These are phyloP conservation scores for Miltochrista miniata DNA, from an alignment of 2,888 invertebrate species.

Conservation along the genomic window DNA sequence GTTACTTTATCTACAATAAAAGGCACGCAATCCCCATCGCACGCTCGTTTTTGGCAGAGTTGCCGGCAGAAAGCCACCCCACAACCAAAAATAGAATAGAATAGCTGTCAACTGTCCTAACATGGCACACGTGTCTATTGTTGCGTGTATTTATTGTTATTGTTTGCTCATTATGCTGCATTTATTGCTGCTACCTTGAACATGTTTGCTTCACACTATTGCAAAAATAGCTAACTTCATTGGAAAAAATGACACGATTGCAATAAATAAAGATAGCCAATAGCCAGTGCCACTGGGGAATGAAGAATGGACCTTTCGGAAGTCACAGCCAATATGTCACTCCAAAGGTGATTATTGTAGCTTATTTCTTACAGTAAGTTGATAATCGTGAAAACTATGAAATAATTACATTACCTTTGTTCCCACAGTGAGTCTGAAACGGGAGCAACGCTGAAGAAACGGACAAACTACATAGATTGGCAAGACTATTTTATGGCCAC, in stretches of 20 bases:
- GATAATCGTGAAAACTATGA: neutral
- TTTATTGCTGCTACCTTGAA: too few relatives aligned
- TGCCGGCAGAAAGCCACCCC: too few relatives aligned
- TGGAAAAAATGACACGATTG: neutral
- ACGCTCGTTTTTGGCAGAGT: too few relatives aligned
- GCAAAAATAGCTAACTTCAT: neutral
- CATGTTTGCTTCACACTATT: neutral
- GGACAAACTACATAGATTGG: slow-evolving; percentile 91
- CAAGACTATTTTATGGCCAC: slow-evolving; percentile 98
- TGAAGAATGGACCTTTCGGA: slow-evolving; percentile 20
- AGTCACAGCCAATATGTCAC: slow-evolving; percentile 22
- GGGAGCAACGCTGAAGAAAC: slow-evolving; percentile 64
- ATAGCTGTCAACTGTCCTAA: too few relatives aligned
- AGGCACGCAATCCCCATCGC: too few relatives aligned
- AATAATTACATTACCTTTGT: neutral
- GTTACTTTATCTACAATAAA: too few relatives aligned
- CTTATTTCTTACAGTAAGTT: neutral
- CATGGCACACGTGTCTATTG: too few relatives aligned
- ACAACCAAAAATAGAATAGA: too few relatives aligned
- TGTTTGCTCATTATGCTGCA: too few relatives aligned
- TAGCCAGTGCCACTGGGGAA: too few relatives aligned
- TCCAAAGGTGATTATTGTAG: slow-evolving; percentile 14
- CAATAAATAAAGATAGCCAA: neutral
- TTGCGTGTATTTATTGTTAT: too few relatives aligned
- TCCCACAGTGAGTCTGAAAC: neutral